Evolutionary conservation across 2,888 invertebrate species (phyloP), one percentile per base, ranked within the genome.

Genomic region (Orchesellides sinensis): DNA sequence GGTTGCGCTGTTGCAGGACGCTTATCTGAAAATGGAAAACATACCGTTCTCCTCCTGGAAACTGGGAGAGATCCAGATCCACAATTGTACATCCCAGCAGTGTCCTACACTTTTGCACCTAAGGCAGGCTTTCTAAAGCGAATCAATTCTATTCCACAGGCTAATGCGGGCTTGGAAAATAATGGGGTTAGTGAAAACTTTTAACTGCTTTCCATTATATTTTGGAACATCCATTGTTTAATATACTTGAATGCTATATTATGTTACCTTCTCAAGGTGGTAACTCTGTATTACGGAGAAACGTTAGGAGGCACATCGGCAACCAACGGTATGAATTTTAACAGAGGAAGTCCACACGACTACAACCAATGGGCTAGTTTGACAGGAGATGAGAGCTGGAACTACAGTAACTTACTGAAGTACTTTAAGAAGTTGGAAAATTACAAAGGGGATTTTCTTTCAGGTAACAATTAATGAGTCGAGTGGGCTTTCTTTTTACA

Each of bases 361-460:
- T 84, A 56, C 23, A 77, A 85, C 35, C 66, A 72, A 23, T 83
- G 83, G 83, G 79, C 83, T 12, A 75, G 61, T 6, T 14, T 79
- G 0, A 74, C 79, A 0, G 61, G 27, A 25, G 79, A 85, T 45
- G n/a, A 25, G 2, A 69, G 65, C n/a, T 85, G 84, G 84, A 61
- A 17, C 1, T 85, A 85, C 19, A 25, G 8, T n/a, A 75, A 74
- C 8, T 10, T 85, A 21, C 40, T 85, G 8, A 52, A 54, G n/a
- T 68, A 66, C 23, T 85, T 85, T 47, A 69, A 61, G 47, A 63
- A 54, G 52, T 45, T 61, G 10, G 84, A 85, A 27, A 49, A 80
- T 40, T 85, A 83, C 32, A 14, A 47, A 0, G 84, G 84, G 21
- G 17, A 25, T 2, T 61, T 40, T n/a, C 52, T 49, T 0, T 19